Evolutionary conservation across 2,113 vertebrate genomes (phyloP).

Genomic region (Corydoras maculifer): DNA sequence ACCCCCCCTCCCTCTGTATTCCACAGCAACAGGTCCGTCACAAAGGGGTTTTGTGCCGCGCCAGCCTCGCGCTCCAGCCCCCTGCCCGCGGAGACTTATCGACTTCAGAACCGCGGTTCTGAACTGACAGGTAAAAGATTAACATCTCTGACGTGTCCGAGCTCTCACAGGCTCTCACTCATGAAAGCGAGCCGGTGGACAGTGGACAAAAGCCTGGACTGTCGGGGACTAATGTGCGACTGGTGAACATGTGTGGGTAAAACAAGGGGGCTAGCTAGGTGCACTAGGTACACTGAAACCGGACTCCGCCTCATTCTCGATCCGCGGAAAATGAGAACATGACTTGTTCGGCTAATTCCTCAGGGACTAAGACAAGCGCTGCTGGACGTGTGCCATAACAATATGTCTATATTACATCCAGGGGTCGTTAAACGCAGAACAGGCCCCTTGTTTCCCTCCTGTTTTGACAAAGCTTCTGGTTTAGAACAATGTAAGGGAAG

Average conservation of each 20-base stretch:
- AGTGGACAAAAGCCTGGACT: slow-evolving; percentile 24
- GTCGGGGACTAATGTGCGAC: slow-evolving; percentile 62
- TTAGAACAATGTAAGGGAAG: too few relatives aligned
- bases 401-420: slow-evolving; percentile 71
- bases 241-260: neutral
- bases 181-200: slow-evolving; percentile 31
- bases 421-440: slow-evolving; percentile 51
- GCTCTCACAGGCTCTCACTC: slow-evolving; percentile 75
- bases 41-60: slow-evolving; percentile 85
- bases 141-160: slow-evolving; percentile 73
- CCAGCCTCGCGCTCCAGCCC: slow-evolving; percentile 33
- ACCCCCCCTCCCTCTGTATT: slow-evolving; percentile 37
- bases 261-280: neutral
- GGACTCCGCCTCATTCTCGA: slow-evolving; percentile 73
- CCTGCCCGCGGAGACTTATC: slow-evolving; percentile 67
- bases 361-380: slow-evolving; percentile 76
- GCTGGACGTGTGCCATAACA: slow-evolving; percentile 80
- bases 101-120: slow-evolving; percentile 71
- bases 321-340: too few relatives aligned
- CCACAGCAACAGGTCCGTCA: slow-evolving; percentile 64
- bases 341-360: slow-evolving; percentile 81
- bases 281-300: slow-evolving; percentile 70
- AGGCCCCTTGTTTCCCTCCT: slow-evolving; percentile 37
- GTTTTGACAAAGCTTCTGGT: too few relatives aligned
- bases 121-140: slow-evolving; percentile 82